Evolutionary conservation across 2,113 vertebrate genomes (phyloP), one percentile per base, ranked within the genome.

Genomic region (Pseudopodoces humilis): DNA sequence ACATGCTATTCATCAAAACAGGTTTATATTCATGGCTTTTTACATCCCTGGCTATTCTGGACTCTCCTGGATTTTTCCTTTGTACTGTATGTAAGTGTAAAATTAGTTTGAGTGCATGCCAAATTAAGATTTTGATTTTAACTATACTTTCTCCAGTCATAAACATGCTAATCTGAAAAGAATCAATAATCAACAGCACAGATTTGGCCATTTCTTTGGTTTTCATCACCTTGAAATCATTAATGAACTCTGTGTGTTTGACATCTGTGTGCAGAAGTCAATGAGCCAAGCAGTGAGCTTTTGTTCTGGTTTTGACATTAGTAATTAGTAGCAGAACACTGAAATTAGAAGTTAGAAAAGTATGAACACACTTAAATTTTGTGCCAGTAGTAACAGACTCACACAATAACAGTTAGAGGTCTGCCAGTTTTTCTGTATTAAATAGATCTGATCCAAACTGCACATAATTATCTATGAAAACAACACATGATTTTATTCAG

Each of bases 191-290:
- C 49, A 95, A 22, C 56, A 93, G 31, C 96, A 70, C 76, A 83
- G 17, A 62, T 95, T 44, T 91, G 86, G 83, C 90, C 20, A 91
- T 95, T 67, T 39, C 55, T 95, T 84, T 96, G 62, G 50, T 94
- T 98, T 97, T 88, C 43, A 6, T 92, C 58, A 96, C 91, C 88
- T 96, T 97, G 94, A 97, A 97, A 87, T 95, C 87, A 96, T 97
- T 96, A 95, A 95, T 97, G 94, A 96, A 83, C 83, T 69, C 56
- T 94, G 75, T 86, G 58, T 96, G 67, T 92, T 94, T 95, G 86
- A 92, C 76, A 95, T 96, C 74, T 94, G 70, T 93, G 72, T 96
- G 74, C 44, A 94, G 91, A 96, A 93, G 75, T 88, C 88, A 95
- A 95, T 55, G 93, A 90, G 87, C 72, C 83, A 97, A 92, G 62